A percentile compares a stretch with the other conserved stretches of the same genome.
Conservation (phyloP, 2,888 invertebrate genomes). For the Microdon myrmicae region DNA sequence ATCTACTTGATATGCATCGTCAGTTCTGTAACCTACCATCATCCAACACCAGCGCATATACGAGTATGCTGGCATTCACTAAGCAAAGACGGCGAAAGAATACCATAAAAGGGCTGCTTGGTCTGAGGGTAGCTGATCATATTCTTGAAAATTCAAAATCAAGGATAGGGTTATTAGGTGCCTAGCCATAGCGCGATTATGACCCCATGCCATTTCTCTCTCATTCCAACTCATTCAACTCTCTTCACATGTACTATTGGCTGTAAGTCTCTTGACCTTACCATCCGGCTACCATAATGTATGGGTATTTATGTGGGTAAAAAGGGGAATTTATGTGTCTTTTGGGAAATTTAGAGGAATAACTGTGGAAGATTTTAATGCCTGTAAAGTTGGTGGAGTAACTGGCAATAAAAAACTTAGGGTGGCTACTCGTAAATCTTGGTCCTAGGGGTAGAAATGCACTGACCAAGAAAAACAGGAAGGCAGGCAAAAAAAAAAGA, state of each 20-base stretch:
- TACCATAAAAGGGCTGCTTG: too few species aligned
- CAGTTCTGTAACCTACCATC: constrained; percentile 25
- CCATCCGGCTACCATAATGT: constrained; percentile 45
- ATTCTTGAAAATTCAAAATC: constrained; percentile 31
- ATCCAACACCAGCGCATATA: constrained; percentile 33
- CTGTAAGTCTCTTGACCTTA: constrained; percentile 36
- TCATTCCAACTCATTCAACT: too few species aligned
- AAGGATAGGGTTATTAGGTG: constrained; percentile 23
- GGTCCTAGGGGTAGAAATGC: too few species aligned
- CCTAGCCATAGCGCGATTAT: constrained; percentile 20
- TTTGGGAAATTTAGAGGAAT: constrained; percentile 50
- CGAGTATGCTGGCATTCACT: too few species aligned
- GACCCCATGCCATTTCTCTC: too few species aligned
- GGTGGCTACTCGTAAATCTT: constrained; percentile 43
- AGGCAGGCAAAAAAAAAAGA: too few species aligned
- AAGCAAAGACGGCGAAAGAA: too few species aligned
- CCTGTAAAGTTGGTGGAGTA: constrained; percentile 49
- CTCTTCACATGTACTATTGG: too few species aligned
- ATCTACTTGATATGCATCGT: constrained; percentile 38
- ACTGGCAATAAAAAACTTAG: constrained; percentile 49
- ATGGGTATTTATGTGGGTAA: constrained; percentile 50
- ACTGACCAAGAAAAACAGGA: too few species aligned
- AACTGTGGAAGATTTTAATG: constrained; percentile 50
- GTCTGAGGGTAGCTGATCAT: constrained; percentile 32
- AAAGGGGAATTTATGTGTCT: constrained; percentile 49